A percentile compares a stretch with the other conserved stretches of the same genome.
Evolutionary conservation across 2,888 invertebrate species (phyloP).

Genomic region (Deladenus siricidicola): DNA sequence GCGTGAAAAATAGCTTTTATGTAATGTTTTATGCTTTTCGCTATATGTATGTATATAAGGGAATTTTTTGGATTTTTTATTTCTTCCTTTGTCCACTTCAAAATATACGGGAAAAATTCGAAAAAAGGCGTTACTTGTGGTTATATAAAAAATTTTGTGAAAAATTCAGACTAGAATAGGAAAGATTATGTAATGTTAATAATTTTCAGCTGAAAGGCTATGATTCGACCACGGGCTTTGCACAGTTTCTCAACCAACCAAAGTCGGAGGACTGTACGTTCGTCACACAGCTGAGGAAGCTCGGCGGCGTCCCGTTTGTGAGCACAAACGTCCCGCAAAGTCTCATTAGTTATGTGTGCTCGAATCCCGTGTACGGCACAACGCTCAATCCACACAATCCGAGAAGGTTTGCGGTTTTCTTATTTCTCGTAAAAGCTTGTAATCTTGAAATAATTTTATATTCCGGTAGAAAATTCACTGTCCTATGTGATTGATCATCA

Average conservation of each 20-base stretch:
- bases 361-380: slow-evolving; percentile 55
- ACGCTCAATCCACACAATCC: slow-evolving; percentile 56
- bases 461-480: no score
- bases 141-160: neutral
- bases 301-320: slow-evolving; percentile 58
- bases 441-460: no score
- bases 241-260: slow-evolving; percentile 52
- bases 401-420: slow-evolving; percentile 19
- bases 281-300: slow-evolving; percentile 34
- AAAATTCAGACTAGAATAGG: neutral
- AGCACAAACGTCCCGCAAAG: slow-evolving; percentile 56
- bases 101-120: neutral
- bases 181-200: neutral
- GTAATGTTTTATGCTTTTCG: no score
- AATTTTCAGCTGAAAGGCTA: slow-evolving; percentile 50
- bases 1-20: slow-evolving; percentile 46
- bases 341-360: slow-evolving; percentile 48
- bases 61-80: no score
- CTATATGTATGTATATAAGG: no score
- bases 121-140: neutral
- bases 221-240: slow-evolving; percentile 53
- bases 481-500: no score
- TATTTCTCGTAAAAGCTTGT: no score
- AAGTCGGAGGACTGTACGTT: slow-evolving; percentile 34
- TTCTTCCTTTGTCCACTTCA: no score